Base-by-base conservation (phyloP, 1,140 invertebrate species). In the Psix sp. region DNA sequence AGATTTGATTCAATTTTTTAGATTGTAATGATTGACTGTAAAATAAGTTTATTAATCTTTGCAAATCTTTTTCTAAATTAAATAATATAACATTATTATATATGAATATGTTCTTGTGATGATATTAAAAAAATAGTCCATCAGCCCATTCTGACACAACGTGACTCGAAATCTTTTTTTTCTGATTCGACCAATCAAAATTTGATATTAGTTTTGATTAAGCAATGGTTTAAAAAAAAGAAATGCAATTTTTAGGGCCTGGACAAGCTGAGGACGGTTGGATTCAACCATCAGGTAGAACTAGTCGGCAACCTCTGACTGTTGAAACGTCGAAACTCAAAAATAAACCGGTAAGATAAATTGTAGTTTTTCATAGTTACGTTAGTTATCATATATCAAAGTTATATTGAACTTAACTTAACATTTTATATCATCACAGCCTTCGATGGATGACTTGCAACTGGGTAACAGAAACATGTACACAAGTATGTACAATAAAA, bases 261-360 rank as follows among this genome's bases (percentile, higher is more conserved):
- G 84, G 85, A 15, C 62, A 74, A 17, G 68, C 73, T 21, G 85
- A 83, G 16, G 86, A 86, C 33, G 82, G 81, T 48, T 86, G 84
- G 85, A 81, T 43, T 77, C 80, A 42, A 77, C 81, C 24, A 59
- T 73, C 11, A 77, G 77, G 38, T 76, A 75, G 11, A 80, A 42
- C 80, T 11, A 76, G 73, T 29, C 75, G 80, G 38, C 71, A 74
- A 46, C 54, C 77, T 3, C 88, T 89, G 49, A 82, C 83, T 3
- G 85, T 90, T 2, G 87, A 90, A 68, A 77, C 86, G 2, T 81
- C 88, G 1, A 90, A 90, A 77, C 77, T 90, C 10, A 89, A 87
- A 56, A 82, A 81, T 52, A 89, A 87, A 80, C 79, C 84, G 38
- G 88, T 89, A 77, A 86, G n/a, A n/a, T n/a, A n/a, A n/a, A n/a